Evolutionary conservation across 2,888 invertebrate species (phyloP), one percentile per base, ranked within the genome.

Genomic region (Luperina testacea): DNA sequence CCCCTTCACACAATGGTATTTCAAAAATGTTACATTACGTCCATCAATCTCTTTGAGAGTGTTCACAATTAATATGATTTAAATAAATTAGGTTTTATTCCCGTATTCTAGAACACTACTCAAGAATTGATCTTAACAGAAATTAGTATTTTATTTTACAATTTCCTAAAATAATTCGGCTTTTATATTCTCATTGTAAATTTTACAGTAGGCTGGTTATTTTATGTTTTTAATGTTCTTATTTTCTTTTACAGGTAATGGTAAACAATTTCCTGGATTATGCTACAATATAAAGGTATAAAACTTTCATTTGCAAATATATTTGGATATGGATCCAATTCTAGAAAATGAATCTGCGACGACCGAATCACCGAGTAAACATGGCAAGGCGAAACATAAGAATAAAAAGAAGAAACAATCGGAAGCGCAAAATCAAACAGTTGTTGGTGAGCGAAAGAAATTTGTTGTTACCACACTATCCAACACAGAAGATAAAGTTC

Each of bases 291-390:
- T 92, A 93, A 91, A 93, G 92, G 92, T 93, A 92, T 91, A 91
- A 90, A 88, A 84, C 82, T 81, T 90, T 91, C 88, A 86, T 78
- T 89, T 85, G 84, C 76, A 89, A 90, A 80, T 88, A 91, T 82
- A 88, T 89, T 91, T 90, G 89, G 92, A 91, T 83, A 97, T 97
- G 97, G 96, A 97, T 94, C 97, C 97, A 87, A 97, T 97, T 89
- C 92, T 97, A 93, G 97, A 97, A 95, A 97, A 96, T 94, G 97
- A 97, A 92, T 92, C 94, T 82, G 95, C 95, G 78, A 92, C 95
- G 71, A 92, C 95, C 68, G 96, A 96, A 77, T 94, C 96, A 70
- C 94, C 95, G 45, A 91, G 91, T 20, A 96, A 95, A 90, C 94
- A 94, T 93, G 96, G 95, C 68, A 97, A 96, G 90, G 92, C 94